phyloP scores from a whole-genome alignment of 2,113 vertebrate genomes.

The Pseudorectes ferrugineus region DNA sequence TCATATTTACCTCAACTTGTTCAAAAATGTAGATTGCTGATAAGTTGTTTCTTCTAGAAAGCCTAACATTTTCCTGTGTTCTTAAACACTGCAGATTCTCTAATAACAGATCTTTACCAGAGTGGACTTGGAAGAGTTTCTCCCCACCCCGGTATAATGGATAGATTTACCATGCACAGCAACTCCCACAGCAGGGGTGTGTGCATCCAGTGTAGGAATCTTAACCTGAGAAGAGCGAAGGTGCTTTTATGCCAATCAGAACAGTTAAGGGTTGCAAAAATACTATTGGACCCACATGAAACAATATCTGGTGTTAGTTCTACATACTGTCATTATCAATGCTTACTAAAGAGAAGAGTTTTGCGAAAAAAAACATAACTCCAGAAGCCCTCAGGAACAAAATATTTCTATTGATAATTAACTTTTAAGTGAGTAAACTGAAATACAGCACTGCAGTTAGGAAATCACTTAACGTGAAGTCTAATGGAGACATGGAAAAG shows the following conservation, averaged over 20 bases:
- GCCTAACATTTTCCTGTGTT: not conserved
- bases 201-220: not conserved
- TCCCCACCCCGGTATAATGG: not conserved
- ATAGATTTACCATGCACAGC: not conserved
- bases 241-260: not conserved
- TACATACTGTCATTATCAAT: not conserved
- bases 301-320: not conserved
- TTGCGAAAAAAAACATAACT: not conserved
- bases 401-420: not conserved
- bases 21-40: not conserved
- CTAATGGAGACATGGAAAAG: not conserved
- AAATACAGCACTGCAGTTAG: not conserved
- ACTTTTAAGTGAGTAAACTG: not conserved
- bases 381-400: not conserved
- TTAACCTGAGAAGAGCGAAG: not conserved
- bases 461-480: not conserved
- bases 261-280: not conserved
- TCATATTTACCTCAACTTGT: not conserved
- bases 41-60: not conserved
- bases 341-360: not conserved
- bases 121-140: not conserved
- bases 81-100: not conserved
- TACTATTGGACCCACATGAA: accelerated
- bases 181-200: not conserved
- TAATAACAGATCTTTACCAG: not conserved